Conservation (phyloP, 2,113 vertebrate genomes). For the Anthoscopus minutus region DNA sequence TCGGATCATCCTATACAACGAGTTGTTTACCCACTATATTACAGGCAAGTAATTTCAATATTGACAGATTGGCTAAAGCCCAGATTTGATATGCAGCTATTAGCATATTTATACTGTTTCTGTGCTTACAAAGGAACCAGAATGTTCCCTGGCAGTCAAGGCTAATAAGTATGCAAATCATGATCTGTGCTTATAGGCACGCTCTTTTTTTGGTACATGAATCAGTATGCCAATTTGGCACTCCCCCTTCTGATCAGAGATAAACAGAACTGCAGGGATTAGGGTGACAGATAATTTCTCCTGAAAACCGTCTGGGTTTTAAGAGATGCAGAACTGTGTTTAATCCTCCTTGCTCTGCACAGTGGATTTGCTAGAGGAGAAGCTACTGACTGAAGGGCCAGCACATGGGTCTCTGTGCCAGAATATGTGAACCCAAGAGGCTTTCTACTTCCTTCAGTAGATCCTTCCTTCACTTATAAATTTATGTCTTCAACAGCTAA, state of each 20-base stretch:
- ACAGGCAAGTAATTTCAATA: constrained; percentile 59
- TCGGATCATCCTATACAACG: not conserved
- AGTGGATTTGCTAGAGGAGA: not conserved
- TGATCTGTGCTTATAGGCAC: constrained; percentile 58
- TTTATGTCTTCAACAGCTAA: not conserved
- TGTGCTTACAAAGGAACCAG: constrained; percentile 44
- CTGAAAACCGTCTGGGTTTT: not conserved
- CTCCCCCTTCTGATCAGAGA: constrained; percentile 36
- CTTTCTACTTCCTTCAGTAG: not conserved
- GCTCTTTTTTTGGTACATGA: constrained; percentile 42
- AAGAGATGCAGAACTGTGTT: not conserved
- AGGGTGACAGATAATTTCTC: constrained; percentile 29
- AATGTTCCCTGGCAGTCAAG: constrained; percentile 55
- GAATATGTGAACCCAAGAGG: not conserved
- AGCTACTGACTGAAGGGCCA: not conserved
- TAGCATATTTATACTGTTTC: constrained; percentile 63
- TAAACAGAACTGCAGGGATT: constrained; percentile 54
- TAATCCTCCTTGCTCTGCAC: not conserved
- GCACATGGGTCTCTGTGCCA: not conserved
- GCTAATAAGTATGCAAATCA: constrained; percentile 61
- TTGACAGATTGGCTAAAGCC: constrained; percentile 59
- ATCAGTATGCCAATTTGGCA: constrained; percentile 52
- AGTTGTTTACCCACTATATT: constrained; percentile 56
- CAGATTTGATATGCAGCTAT: constrained; percentile 54
- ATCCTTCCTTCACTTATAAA: not conserved